A percentile compares a stretch with the other conserved stretches of the same genome.
Evolutionary conservation across 1,140 invertebrate species (phyloP).

Genomic region (Phocides pigmalion): DNA sequence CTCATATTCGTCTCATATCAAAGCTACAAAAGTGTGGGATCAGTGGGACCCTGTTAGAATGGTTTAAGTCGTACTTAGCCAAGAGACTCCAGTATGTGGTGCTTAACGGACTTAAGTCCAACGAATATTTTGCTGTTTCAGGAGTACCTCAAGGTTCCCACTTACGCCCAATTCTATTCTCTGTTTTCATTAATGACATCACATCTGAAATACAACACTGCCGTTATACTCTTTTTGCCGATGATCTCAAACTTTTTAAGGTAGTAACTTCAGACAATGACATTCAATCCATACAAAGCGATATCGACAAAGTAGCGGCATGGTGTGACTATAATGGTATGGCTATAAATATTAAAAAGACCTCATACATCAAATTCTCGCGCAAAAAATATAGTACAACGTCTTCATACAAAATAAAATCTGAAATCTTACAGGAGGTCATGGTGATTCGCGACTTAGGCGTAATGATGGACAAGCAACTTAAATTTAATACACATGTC

Average conservation of each 20-base stretch:
- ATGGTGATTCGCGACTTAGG: constrained; percentile 16
- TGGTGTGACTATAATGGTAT: constrained; percentile 8
- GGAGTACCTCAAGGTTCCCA: constrained; percentile 11
- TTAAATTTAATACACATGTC: constrained; percentile 3
- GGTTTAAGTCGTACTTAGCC: constrained; percentile 6
- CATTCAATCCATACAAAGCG: not conserved
- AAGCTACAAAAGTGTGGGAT: not conserved
- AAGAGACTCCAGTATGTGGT: constrained; percentile 8
- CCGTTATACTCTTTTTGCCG: not conserved
- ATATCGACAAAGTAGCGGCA: not conserved
- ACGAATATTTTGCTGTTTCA: not conserved
- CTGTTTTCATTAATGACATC: not conserved
- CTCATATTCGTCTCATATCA: not conserved
- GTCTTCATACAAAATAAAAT: constrained; percentile 11
- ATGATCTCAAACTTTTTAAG: not conserved
- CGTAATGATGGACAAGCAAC: not conserved
- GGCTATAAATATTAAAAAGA: not conserved
- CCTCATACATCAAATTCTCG: not conserved
- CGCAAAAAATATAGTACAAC: not conserved
- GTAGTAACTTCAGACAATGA: not conserved
- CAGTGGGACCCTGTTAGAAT: constrained; percentile 2
- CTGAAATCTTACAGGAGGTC: constrained; percentile 2
- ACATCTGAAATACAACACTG: not conserved
- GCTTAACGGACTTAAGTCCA: not conserved
- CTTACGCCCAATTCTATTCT: constrained; percentile 3